Evolutionary conservation across 2,797 vertebrate species (phyloP).

Genomic region (Enteromius treurensis): DNA sequence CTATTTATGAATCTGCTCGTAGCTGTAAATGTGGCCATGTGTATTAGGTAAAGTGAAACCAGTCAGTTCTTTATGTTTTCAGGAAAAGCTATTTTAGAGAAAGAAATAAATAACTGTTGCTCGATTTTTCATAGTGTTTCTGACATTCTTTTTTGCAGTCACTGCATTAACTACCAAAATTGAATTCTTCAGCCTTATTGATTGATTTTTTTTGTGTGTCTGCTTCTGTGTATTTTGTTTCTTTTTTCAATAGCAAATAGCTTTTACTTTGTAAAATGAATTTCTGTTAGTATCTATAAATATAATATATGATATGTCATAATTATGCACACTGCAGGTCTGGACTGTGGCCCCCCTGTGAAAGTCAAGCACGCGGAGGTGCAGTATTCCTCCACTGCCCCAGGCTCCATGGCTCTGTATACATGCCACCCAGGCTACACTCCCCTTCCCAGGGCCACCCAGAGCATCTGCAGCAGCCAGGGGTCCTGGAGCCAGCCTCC

Average conservation of each 20-base stretch:
- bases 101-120: constrained; percentile 20
- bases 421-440: constrained; percentile 83
- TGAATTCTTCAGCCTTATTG: not conserved
- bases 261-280: not conserved
- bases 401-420: constrained; percentile 85
- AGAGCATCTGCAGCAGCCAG: constrained; percentile 82
- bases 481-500: constrained; percentile 91
- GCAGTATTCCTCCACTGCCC: constrained; percentile 82
- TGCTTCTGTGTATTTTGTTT: not conserved
- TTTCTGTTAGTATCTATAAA: not conserved
- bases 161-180: not conserved
- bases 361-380: constrained; percentile 85
- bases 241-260: not conserved
- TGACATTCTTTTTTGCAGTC: not conserved
- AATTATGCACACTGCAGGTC: constrained; percentile 71
- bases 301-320: not conserved
- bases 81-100: constrained; percentile 41
- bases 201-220: not conserved
- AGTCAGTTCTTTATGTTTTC: constrained; percentile 45
- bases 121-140: not conserved
- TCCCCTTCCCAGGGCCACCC: constrained; percentile 77
- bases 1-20: constrained; percentile 48
- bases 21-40: constrained; percentile 37
- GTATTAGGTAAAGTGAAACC: constrained; percentile 30
- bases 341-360: constrained; percentile 84